A percentile compares a stretch with the other conserved stretches of the same genome.
Evolutionary conservation across 2,888 invertebrate species (phyloP).

Genomic region (Thelaira solivaga): DNA sequence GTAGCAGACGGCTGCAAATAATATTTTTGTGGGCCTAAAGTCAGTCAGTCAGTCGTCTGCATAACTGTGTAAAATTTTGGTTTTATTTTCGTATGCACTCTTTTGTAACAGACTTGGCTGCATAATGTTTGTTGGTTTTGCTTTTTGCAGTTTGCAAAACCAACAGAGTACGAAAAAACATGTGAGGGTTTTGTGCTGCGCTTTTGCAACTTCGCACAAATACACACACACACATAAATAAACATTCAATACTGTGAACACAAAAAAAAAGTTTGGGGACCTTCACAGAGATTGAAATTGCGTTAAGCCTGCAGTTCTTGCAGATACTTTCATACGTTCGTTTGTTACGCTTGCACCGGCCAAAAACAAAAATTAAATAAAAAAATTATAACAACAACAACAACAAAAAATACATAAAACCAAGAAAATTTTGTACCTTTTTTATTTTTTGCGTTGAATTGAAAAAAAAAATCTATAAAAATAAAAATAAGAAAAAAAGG

Average conservation of each 20-base stretch:
- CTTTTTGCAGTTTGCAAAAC: slow-evolving; percentile 25
- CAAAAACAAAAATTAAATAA: slow-evolving; percentile 55
- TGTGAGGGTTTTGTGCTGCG: slow-evolving; percentile 58
- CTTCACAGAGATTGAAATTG: slow-evolving; percentile 76
- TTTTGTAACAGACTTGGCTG: slow-evolving; percentile 30
- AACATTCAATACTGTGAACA: not conserved
- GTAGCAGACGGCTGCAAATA: not conserved
- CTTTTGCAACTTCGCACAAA: slow-evolving; percentile 52
- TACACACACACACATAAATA: slow-evolving; percentile 35
- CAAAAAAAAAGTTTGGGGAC: slow-evolving; percentile 67
- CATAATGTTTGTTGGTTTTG: slow-evolving; percentile 33
- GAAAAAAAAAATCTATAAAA: slow-evolving; percentile 25
- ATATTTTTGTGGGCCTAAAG: slow-evolving; percentile 8
- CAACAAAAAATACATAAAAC: slow-evolving; percentile 30
- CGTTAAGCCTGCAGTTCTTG: slow-evolving; percentile 77
- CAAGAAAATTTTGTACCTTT: slow-evolving; percentile 52
- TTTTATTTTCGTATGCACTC: slow-evolving; percentile 49
- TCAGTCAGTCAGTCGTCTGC: slow-evolving; percentile 27
- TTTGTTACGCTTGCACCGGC: slow-evolving; percentile 72
- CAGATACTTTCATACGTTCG: slow-evolving; percentile 76
- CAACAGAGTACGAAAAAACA: slow-evolving; percentile 46
- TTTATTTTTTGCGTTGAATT: slow-evolving; percentile 54
- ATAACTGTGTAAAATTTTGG: not conserved
- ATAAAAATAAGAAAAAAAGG: slow-evolving; percentile 25
- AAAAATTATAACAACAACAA: slow-evolving; percentile 30